These are phyloP conservation scores for Corvus cornix DNA, from an alignment of 2,113 vertebrate genomes.

Conservation along the genomic window DNA sequence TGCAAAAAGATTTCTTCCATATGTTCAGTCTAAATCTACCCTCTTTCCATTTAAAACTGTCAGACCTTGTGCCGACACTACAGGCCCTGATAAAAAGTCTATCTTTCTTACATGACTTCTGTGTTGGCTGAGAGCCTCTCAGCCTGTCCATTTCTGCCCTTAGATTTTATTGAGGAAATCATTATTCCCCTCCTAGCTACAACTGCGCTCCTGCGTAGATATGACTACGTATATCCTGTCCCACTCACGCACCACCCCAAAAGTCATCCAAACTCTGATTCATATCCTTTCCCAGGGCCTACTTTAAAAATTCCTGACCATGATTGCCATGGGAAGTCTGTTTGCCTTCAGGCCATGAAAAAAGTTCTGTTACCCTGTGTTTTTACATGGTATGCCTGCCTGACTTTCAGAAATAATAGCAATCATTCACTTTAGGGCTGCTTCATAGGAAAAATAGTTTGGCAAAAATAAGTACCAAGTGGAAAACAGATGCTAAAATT, in stretches of 20 bases:
- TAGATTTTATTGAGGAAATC: neutral
- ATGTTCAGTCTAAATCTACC: neutral
- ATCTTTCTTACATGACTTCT: neutral
- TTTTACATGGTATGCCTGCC: neutral
- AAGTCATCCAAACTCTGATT: constrained; percentile 33
- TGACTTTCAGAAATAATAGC: neutral
- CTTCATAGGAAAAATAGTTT: constrained; percentile 30
- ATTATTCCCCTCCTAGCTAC: neutral
- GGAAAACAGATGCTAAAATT: constrained; percentile 5
- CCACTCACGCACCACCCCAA: neutral
- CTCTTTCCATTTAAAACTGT: neutral
- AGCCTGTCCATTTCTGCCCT: neutral
- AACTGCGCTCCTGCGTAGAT: neutral
- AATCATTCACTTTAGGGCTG: neutral
- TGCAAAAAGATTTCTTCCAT: neutral
- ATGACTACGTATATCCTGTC: neutral
- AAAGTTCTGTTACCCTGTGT: neutral
- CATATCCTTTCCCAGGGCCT: constrained; percentile 10
- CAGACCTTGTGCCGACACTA: neutral
- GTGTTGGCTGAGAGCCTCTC: neutral
- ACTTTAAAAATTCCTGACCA: constrained; percentile 20
- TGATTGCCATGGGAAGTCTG: neutral
- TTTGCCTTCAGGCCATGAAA: neutral
- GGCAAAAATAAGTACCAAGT: neutral
- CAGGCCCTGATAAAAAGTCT: neutral